Conservation (phyloP, 2,888 invertebrate genomes). For the Temnothorax ravouxi region DNA sequence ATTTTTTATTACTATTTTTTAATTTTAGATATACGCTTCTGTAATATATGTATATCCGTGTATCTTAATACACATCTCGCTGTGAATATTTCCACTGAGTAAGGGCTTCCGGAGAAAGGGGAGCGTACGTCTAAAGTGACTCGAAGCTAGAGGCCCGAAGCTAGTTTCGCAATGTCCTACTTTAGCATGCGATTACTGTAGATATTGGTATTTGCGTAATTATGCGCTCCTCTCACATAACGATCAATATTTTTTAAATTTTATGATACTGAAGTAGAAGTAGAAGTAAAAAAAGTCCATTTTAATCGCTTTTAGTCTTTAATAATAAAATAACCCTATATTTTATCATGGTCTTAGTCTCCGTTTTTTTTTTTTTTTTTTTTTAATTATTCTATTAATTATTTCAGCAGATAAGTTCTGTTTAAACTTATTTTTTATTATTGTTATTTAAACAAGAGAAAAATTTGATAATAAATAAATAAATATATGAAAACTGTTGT, state of each 20-base stretch:
- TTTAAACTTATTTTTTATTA: not conserved
- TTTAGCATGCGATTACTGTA: constrained; percentile 33
- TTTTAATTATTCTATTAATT: not conserved
- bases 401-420: not conserved
- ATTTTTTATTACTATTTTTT: not conserved
- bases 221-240: not conserved
- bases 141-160: constrained; percentile 25
- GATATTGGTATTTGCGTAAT: constrained; percentile 11
- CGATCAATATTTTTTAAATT: not conserved
- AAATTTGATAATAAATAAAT: not conserved
- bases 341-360: not conserved
- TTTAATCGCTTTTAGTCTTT: not conserved
- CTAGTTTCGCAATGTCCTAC: constrained; percentile 53
- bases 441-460: not conserved
- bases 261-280: not conserved
- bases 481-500: too few species aligned
- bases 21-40: not conserved
- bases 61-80: not conserved
- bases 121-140: constrained; percentile 15
- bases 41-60: not conserved
- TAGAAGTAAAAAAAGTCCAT: not conserved
- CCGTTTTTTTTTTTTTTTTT: not conserved
- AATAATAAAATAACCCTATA: not conserved
- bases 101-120: constrained; percentile 23
- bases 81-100: constrained; percentile 28